Base-by-base conservation (phyloP, 2,113 vertebrate genomes). In the Zosterops pallidus region DNA sequence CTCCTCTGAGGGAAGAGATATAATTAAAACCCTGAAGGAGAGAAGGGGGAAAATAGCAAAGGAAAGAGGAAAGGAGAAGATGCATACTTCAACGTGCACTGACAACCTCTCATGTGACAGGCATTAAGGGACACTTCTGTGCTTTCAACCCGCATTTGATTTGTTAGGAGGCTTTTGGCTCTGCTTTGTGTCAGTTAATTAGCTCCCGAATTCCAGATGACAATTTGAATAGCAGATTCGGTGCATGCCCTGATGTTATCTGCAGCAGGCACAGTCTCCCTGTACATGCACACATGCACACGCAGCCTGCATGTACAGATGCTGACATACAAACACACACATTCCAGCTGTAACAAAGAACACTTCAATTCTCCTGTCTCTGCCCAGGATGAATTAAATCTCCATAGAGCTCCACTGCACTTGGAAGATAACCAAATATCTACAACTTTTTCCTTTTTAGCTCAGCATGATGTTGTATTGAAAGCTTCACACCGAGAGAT, bases 341-440 rank as follows among this genome's bases (percentile, higher is more conserved):
- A 56, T 22, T 83, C 81, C 95, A 88, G 47, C 69, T 31, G 67
- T 57, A 91, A 97, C 95, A 96, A 97, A 98, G 96, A 97, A 81
- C 86, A 85, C 78, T 92, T 96, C 94, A 97, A 97, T 96, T 97
- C 97, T 98, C 93, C 85, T 96, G 47, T 97, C 96, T 97, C 95
- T 68, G 77, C 69, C 1, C 9, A 98, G 97, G 98, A 97, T 89
- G 96, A 97, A 98, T 97, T 97, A 98, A 97, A 98, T 98, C 97
- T 98, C 97, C 89, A 95, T 18, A 95, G 95, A 98, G 97, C 95
- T 97, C 89, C 86, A 89, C 97, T 97, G 96, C 97, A 97, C 95
- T 97, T 98, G 98, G 97, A 98, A 98, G 94, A 98, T 97, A 98
- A 98, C 98, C 97, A 98, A 98, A 97, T 95, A 97, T 92, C 96